Conservation (phyloP, 1,140 invertebrate species). For the Papilio polyxenes region DNA sequence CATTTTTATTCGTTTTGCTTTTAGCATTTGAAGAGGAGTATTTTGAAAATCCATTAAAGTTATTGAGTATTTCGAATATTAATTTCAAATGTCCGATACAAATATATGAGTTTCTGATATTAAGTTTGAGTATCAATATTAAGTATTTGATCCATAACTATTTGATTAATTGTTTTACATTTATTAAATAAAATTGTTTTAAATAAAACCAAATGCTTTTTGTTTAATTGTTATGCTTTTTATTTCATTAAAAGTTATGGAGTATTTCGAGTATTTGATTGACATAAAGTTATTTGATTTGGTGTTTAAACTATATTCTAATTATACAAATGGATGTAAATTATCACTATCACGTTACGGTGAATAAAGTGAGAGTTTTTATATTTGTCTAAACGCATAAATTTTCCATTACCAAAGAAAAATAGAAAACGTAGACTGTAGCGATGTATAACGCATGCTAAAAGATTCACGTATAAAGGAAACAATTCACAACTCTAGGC, state of each 20-base stretch:
- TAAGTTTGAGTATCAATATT: not conserved
- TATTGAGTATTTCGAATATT: constrained; percentile 12
- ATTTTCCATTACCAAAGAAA: not conserved
- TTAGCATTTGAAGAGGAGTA: not conserved
- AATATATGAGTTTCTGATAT: not conserved
- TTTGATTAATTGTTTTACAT: not conserved
- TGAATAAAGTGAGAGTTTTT: not conserved
- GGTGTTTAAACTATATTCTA: too few relatives aligned
- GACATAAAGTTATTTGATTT: too few relatives aligned
- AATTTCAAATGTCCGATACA: not conserved
- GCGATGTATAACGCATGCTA: constrained; percentile 6
- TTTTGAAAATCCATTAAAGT: constrained; percentile 3
- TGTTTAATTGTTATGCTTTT: not conserved
- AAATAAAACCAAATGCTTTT: too few relatives aligned
- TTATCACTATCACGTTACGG: not conserved
- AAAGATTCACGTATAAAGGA: constrained; percentile 30
- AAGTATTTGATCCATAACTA: not conserved
- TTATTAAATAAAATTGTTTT: not conserved
- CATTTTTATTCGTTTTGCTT: not conserved
- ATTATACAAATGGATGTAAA: too few relatives aligned
- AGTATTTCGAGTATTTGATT: too few relatives aligned
- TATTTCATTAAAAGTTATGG: not conserved
- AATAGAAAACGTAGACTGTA: not conserved
- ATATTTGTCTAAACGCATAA: not conserved
- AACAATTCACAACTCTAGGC: constrained; percentile 17